Base-by-base conservation (phyloP, 2,888 invertebrate genomes). In the Amiota minor region DNA sequence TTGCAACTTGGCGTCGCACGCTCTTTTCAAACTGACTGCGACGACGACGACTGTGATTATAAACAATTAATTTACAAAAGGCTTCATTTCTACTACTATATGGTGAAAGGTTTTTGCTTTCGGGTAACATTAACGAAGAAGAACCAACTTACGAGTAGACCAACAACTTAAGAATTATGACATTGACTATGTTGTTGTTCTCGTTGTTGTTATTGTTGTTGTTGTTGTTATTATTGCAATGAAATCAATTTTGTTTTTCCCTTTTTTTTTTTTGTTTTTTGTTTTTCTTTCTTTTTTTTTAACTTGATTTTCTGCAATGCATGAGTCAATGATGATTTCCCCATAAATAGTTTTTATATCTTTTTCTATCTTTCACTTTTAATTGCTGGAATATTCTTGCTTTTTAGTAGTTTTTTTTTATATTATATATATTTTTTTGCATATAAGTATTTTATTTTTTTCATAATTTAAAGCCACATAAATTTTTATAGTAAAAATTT, bases 61-160 rank as follows among this genome's bases (percentile, higher is more conserved):
- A 80, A 81, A 82, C 77, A 80, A 71, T 71, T 71, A 61, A 71
- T 71, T 71, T 70, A 59, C 70, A 70, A 53, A 35, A 18, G 20
- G n/a, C 16, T 62, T 45, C 46, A n/a, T 46, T 12, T 47, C 8
- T 55, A 55, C 11, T n/a, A n/a, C 69, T 70, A 70, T 75, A 76
- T 79, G 84, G 83, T 83, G 84, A 83, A 83, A 84, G 83, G 84
- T 83, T 84, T 83, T 83, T 74, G 84, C 83, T 84, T 72, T 81
- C 35, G 69, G 83, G 83, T 83, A 72, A 49, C 49, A 50, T 75
- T 77, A 75, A 35, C 35, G 6, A 35, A 3, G 35, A 35, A 35
- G 35, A 35, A 35, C 2, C 35, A 35, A 35, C 35, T 6, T 70
- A 49, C 82, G 79, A n/a, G n/a, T n/a, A 23, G 23, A 35, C 35